Percentiles rank a stretch among this genome's conserved stretches.
phyloP scores from a whole-genome alignment of 2,888 invertebrate genomes.

The Synergus laeviventris region DNA sequence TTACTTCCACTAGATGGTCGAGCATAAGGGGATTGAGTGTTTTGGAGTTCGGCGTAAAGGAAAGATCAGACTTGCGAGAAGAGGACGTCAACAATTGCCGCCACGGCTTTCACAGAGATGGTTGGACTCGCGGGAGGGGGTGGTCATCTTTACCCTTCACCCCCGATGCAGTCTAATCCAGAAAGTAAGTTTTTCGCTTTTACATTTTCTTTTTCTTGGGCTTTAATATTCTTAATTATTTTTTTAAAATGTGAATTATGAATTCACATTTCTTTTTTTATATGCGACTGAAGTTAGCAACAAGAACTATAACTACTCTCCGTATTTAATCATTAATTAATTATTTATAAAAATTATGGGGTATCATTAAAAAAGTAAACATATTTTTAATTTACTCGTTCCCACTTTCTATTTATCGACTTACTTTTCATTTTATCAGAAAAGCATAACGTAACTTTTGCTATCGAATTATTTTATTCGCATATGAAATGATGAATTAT shows the following conservation, averaged over 20 bases:
- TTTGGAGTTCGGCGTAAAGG: conserved; percentile 57
- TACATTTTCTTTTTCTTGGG: not conserved
- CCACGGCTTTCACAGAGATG: conserved; percentile 78
- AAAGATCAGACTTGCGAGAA: conserved; percentile 54
- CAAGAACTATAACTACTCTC: not conserved
- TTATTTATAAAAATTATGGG: too few species aligned
- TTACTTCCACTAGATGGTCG: conserved; percentile 66
- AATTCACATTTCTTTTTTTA: not conserved
- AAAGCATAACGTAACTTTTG: too few species aligned
- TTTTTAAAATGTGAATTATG: not conserved
- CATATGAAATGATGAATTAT: too few species aligned
- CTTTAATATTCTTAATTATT: not conserved
- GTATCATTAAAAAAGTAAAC: too few species aligned
- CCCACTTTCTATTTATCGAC: too few species aligned
- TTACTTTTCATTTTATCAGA: too few species aligned
- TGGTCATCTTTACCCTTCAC: conserved; percentile 79
- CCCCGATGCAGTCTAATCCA: conserved; percentile 80
- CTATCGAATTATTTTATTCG: too few species aligned
- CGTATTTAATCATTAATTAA: not conserved
- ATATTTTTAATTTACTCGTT: too few species aligned
- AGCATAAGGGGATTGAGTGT: conserved; percentile 60
- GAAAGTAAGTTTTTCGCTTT: conserved; percentile 72
- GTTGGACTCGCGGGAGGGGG: conserved; percentile 80
- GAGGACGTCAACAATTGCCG: conserved; percentile 63
- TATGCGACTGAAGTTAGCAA: not conserved